Evolutionary conservation across 2,113 vertebrate species (phyloP).

Genomic region (Lates calcarifer): DNA sequence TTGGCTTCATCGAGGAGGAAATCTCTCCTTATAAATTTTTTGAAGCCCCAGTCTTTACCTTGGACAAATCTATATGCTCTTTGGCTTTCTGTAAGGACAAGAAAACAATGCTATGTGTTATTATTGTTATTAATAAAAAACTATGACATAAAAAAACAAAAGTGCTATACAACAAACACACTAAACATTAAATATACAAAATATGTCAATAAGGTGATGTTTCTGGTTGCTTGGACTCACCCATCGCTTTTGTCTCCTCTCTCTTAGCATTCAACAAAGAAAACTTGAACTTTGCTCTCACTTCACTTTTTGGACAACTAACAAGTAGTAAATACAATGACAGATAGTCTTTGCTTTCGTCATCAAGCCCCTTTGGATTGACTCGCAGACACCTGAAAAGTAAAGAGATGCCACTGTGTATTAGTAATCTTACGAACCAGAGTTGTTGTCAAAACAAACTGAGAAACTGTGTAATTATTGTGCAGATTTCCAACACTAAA

Average conservation of each 20-base stretch:
- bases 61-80: constrained; percentile 99
- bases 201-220: neutral
- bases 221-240: constrained; percentile 82
- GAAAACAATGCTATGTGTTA: neutral
- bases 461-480: constrained; percentile 18
- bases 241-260: constrained; percentile 99
- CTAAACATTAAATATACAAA: neutral
- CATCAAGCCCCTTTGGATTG: constrained; percentile 98
- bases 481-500: constrained; percentile 9
- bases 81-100: constrained; percentile 93
- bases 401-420: constrained; percentile 38
- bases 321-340: constrained; percentile 98
- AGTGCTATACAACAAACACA: neutral
- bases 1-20: constrained; percentile 99
- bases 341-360: constrained; percentile 99
- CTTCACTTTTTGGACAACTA: constrained; percentile 99
- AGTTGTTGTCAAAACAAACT: constrained; percentile 26
- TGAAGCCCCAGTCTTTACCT: constrained; percentile 99
- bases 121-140: neutral
- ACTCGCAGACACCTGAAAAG: constrained; percentile 95
- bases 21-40: constrained; percentile 99
- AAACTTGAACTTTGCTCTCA: constrained; percentile 99
- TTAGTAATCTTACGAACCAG: constrained; percentile 22
- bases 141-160: neutral
- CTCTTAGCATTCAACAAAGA: constrained; percentile 97